A percentile compares a stretch with the other conserved stretches of the same genome.
phyloP scores from a whole-genome alignment of 2,113 vertebrate species.

The Eupsittula cactorum region DNA sequence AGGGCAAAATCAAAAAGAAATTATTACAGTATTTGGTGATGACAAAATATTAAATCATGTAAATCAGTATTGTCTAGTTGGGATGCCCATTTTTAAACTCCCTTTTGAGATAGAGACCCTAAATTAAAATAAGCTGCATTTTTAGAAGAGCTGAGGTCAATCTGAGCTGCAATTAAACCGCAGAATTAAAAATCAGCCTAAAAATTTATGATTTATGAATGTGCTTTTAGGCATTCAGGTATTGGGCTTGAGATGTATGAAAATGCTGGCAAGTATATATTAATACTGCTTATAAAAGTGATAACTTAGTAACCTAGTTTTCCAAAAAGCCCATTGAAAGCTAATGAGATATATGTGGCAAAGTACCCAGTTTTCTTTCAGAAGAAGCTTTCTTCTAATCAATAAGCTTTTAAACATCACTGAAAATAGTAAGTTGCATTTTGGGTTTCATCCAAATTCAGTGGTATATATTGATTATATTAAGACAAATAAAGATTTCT shows the following conservation, averaged over 20 bases:
- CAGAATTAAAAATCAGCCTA: background rate
- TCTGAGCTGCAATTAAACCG: background rate
- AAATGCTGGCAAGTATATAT: background rate
- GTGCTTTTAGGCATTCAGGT: background rate
- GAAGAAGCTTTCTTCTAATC: background rate
- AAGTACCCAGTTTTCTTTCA: background rate
- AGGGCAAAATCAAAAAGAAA: background rate
- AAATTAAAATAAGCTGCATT: background rate
- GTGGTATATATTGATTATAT: background rate
- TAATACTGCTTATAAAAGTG: background rate
- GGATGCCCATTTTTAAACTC: background rate
- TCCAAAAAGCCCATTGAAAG: background rate
- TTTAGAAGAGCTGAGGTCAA: background rate
- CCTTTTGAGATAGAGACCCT: background rate
- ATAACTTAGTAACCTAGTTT: background rate
- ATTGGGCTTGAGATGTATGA: background rate
- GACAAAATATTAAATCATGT: background rate
- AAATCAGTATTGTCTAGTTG: background rate
- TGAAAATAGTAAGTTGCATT: background rate
- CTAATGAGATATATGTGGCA: background rate
- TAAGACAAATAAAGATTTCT: background rate
- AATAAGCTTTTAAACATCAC: background rate
- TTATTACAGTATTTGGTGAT: background rate
- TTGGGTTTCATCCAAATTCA: background rate
- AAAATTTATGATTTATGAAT: background rate